Evolutionary conservation across 1,140 invertebrate species (phyloP), one percentile per base, ranked within the genome.

Genomic region (Potamilus streckersoni): DNA sequence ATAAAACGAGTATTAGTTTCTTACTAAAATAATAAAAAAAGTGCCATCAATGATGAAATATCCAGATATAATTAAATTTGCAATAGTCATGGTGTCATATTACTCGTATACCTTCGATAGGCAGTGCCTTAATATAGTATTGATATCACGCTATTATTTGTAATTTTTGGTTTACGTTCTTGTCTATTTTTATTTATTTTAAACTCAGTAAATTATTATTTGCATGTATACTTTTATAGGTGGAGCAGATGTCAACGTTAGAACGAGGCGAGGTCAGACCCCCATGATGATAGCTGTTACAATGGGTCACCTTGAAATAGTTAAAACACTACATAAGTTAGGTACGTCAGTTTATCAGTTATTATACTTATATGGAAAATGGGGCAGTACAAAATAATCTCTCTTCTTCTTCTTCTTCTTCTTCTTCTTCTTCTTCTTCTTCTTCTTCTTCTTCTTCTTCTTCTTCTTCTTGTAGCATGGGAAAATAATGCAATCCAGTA

Each of bases 271-370:
- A 17, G 76, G 76, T 17, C 67, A 77, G 59, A 77, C 76, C 4
- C 76, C 76, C 3, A n/a, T 77, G 49, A 73, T 77, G 76, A 56
- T 61, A n/a, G 70, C 76, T 23, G 76, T 77, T 16, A 69, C 71
- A 16, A 66, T 63, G 12, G 76, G 71, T 64, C 70, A 77, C 19
- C 31, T 73, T 14, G 76, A 77, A n/a, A 63, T 62, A 31, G 70
- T 77, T 1, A 72, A 73, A 23, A 65, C 73, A 8, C 65, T 77
- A 4, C 38, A 66, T 12, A 68, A 69, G 63, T 73, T 61, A 49
- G 71, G 76, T 77, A 67, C 38, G 38, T 38, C 4, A 38, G 23
- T 23, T 23, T 23, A 23, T 23, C 38, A 38, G 38, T 38, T 38
- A 38, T 38, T 38, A 2, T 38, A 38, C 0, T 8, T 38, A 38